phyloP scores from a whole-genome alignment of 2,888 invertebrate genomes.

The Trissonchulus sp. region DNA sequence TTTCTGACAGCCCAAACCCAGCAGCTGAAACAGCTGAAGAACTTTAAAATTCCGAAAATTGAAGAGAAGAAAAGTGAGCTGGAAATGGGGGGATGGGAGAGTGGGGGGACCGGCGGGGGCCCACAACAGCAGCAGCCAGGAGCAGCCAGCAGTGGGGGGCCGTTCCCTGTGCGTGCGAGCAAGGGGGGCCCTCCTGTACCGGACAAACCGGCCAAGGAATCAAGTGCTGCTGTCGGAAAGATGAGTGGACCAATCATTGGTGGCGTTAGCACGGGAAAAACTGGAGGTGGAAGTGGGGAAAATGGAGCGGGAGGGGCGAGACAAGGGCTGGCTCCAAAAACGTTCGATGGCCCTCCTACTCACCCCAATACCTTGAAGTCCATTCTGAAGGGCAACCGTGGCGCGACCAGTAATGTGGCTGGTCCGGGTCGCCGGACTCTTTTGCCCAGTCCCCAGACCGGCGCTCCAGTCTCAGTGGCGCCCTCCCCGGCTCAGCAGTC shows the following conservation, averaged over 20 bases:
- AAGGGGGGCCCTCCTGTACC: too few relatives aligned
- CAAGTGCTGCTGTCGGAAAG: background rate
- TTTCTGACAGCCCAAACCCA: background rate
- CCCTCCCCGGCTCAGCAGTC: too few relatives aligned
- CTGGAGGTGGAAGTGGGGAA: background rate
- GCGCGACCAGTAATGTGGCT: background rate
- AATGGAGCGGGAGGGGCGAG: background rate
- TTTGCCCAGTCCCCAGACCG: background rate
- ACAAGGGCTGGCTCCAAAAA: background rate
- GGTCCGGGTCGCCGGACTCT: background rate
- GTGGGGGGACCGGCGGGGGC: too few relatives aligned
- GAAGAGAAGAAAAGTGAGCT: constrained; percentile 13
- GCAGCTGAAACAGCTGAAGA: background rate
- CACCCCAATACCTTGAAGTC: background rate
- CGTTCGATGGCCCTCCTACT: background rate
- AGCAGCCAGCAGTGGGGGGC: background rate
- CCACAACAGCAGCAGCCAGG: too few relatives aligned
- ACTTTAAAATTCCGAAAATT: constrained; percentile 24
- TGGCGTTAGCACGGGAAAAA: background rate
- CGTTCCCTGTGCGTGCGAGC: background rate
- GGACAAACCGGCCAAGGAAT: too few relatives aligned
- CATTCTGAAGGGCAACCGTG: background rate
- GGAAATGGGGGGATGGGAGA: too few relatives aligned
- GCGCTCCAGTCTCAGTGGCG: background rate
- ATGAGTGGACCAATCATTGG: background rate